Conservation (phyloP, 2,797 vertebrate genomes). For the Jordanella pulchra region DNA sequence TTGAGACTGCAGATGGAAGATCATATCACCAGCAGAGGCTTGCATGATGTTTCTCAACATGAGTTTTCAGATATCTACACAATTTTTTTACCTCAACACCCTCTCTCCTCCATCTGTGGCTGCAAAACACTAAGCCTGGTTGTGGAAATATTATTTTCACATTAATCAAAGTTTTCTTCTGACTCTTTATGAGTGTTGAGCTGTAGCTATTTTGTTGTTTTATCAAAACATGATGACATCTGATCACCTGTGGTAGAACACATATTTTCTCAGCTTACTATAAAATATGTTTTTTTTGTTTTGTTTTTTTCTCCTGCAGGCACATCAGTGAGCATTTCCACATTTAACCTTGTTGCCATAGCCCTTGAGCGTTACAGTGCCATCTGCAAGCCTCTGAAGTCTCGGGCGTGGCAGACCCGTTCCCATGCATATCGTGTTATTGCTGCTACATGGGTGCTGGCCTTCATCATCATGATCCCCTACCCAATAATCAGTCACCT, state of each 20-base stretch:
- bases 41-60: constrained; percentile 65
- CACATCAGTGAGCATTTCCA: constrained; percentile 95
- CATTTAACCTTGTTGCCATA: constrained; percentile 94
- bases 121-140: constrained; percentile 25
- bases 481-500: constrained; percentile 89
- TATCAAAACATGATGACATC: constrained; percentile 22
- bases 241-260: not conserved
- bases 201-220: constrained; percentile 22
- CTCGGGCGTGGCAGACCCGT: constrained; percentile 93
- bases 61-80: constrained; percentile 40
- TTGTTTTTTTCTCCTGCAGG: constrained; percentile 73
- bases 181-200: not conserved
- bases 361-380: constrained; percentile 95
- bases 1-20: constrained; percentile 53
- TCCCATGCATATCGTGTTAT: constrained; percentile 95
- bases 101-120: constrained; percentile 39
- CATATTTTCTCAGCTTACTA: constrained; percentile 13
- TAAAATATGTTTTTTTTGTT: constrained; percentile 26
- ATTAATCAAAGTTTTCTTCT: constrained; percentile 30
- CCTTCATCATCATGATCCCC: constrained; percentile 90
- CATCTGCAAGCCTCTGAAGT: constrained; percentile 94
- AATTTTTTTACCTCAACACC: constrained; percentile 14
- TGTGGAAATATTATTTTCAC: constrained; percentile 26
- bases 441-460: constrained; percentile 87
- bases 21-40: constrained; percentile 58